Conservation (phyloP, 2,888 invertebrate species). For the Plemyria rubiginata region DNA sequence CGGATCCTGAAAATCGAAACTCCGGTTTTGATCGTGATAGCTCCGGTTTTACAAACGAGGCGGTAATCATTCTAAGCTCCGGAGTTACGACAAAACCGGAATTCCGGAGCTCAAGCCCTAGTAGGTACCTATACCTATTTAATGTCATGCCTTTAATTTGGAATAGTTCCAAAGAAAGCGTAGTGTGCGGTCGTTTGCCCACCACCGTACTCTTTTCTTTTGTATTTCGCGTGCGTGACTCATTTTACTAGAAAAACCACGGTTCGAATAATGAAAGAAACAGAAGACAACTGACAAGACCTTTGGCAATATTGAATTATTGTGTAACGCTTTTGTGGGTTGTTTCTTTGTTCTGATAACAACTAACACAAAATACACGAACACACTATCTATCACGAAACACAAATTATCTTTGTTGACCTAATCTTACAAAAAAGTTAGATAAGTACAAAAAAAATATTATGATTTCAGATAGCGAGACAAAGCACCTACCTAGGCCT, state of each 20-base stretch:
- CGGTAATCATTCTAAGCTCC: too few species aligned
- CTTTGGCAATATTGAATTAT: conserved; percentile 29
- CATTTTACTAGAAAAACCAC: conserved; percentile 36
- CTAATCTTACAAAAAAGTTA: neutral
- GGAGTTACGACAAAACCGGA: too few species aligned
- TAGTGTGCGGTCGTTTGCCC: conserved; percentile 63
- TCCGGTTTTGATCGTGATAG: too few species aligned
- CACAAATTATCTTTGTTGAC: neutral
- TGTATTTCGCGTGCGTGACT: conserved; percentile 41
- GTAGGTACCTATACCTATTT: conserved; percentile 1
- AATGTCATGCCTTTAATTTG: conserved; percentile 53
- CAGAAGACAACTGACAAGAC: conserved; percentile 29
- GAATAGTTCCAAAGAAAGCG: conserved; percentile 65
- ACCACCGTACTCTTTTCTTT: conserved; percentile 48
- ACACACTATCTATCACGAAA: neutral
- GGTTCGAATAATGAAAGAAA: conserved; percentile 36
- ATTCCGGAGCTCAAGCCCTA: too few species aligned
- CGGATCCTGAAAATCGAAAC: too few species aligned
- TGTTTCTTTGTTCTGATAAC: conserved; percentile 37
- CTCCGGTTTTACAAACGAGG: too few species aligned
- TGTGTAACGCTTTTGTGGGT: conserved; percentile 30
- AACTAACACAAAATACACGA: conserved; percentile 19
- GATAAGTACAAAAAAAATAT: neutral
- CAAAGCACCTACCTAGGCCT: too few species aligned
- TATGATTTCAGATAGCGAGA: neutral